A percentile compares a stretch with the other conserved stretches of the same genome.
Evolutionary conservation across 1,140 invertebrate species (phyloP).

Genomic region (Bombyx mandarina): DNA sequence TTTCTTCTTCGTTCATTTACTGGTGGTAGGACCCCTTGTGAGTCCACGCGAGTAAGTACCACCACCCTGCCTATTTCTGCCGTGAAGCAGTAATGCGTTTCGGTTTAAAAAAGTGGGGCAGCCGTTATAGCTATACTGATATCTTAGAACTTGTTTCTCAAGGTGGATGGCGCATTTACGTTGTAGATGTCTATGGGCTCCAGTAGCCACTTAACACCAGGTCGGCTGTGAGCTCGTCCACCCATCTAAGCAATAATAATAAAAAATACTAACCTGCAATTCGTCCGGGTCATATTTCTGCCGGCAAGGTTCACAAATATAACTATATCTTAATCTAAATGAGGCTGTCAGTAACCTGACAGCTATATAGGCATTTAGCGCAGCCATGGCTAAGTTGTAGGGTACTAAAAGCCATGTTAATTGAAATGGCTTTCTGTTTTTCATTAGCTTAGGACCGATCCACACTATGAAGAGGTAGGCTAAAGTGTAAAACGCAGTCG

Average conservation of each 20-base stretch:
- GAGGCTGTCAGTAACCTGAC: slow-evolving; percentile 82
- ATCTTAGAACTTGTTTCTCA: no score
- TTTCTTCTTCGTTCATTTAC: background rate
- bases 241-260: background rate
- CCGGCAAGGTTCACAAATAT: slow-evolving; percentile 90
- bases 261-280: slow-evolving; percentile 72
- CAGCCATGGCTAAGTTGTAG: slow-evolving; percentile 90
- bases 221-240: no score
- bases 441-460: slow-evolving; percentile 88
- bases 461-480: slow-evolving; percentile 87
- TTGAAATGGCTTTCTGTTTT: slow-evolving; percentile 83
- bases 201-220: no score
- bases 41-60: no score
- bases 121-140: no score
- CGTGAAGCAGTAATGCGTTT: no score
- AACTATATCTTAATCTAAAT: slow-evolving; percentile 85
- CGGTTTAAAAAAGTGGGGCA: no score
- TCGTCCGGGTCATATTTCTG: slow-evolving; percentile 87
- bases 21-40: no score
- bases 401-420: slow-evolving; percentile 84
- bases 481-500: slow-evolving; percentile 81
- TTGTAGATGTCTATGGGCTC: no score
- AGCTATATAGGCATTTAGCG: slow-evolving; percentile 89
- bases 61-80: no score
- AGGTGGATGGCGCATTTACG: no score